phyloP scores from a whole-genome alignment of 2,113 vertebrate genomes.

The Corydoras maculifer region DNA sequence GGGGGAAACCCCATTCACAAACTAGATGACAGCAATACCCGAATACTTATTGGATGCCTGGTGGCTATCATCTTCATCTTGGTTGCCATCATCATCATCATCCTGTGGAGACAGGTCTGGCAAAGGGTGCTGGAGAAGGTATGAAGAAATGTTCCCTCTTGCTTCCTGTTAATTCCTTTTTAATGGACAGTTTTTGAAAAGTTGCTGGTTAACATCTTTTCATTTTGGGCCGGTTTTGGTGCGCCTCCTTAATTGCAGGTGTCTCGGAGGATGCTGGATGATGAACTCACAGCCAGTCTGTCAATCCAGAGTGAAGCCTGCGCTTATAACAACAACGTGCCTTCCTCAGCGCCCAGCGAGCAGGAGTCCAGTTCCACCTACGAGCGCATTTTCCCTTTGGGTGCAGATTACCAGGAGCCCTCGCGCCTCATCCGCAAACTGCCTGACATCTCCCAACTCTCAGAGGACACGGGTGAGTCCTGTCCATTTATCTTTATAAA shows the following conservation, averaged over 20 bases:
- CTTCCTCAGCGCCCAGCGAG: constrained; percentile 74
- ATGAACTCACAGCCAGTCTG: constrained; percentile 90
- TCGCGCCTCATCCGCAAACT: constrained; percentile 85
- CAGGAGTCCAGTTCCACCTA: constrained; percentile 89
- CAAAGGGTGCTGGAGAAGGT: too few species aligned
- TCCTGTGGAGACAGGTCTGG: too few species aligned
- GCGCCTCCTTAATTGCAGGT: constrained; percentile 65
- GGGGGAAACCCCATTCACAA: neutral
- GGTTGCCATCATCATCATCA: too few species aligned
- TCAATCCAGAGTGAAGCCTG: constrained; percentile 92
- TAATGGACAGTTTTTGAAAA: constrained; percentile 22
- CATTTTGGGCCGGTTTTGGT: neutral
- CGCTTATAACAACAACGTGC: constrained; percentile 78
- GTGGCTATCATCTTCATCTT: too few species aligned
- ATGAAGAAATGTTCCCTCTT: neutral
- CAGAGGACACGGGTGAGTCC: constrained; percentile 78
- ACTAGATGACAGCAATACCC: neutral
- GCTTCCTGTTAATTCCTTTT: constrained; percentile 22
- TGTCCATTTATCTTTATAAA: neutral
- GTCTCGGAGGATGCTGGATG: constrained; percentile 87
- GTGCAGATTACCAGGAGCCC: constrained; percentile 93
- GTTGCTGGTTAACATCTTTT: too few species aligned
- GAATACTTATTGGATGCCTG: neutral
- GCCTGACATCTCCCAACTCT: constrained; percentile 75
- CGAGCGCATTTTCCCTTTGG: constrained; percentile 89